phyloP scores from a whole-genome alignment of 2,888 invertebrate species.

The Pyralis farinalis region DNA sequence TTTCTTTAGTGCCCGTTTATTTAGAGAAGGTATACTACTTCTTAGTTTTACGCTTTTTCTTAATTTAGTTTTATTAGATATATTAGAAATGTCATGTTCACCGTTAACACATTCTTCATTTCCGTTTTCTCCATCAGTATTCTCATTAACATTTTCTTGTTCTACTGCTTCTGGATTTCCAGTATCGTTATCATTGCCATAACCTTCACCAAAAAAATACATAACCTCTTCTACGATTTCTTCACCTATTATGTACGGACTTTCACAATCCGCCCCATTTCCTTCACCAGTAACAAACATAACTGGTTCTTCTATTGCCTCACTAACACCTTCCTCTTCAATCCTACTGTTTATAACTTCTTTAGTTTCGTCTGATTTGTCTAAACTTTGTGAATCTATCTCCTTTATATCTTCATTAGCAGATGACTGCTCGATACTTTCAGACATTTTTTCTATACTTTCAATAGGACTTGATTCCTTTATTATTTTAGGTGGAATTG shows the following conservation, averaged over 20 bases:
- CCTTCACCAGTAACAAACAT: slow-evolving; percentile 87
- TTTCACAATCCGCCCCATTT: slow-evolving; percentile 84
- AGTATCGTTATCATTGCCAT: slow-evolving; percentile 86
- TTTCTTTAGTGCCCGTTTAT: slow-evolving; percentile 62
- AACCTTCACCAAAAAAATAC: slow-evolving; percentile 86
- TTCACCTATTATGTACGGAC: slow-evolving; percentile 81
- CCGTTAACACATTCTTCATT: slow-evolving; percentile 62
- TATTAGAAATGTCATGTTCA: slow-evolving; percentile 50
- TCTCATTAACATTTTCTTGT: slow-evolving; percentile 40
- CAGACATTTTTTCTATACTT: neutral
- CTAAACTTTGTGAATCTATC: neutral
- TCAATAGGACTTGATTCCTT: neutral
- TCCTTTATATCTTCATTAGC: neutral
- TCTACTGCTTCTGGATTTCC: slow-evolving; percentile 82
- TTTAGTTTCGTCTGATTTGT: neutral
- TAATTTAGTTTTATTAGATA: slow-evolving; percentile 49
- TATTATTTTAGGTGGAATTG: neutral
- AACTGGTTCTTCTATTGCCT: slow-evolving; percentile 87
- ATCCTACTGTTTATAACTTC: slow-evolving; percentile 20
- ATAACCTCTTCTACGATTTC: slow-evolving; percentile 87
- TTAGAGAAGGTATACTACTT: slow-evolving; percentile 42
- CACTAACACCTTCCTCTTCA: slow-evolving; percentile 63
- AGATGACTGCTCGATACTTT: neutral
- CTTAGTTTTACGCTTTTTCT: slow-evolving; percentile 52
- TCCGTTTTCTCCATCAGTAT: slow-evolving; percentile 51